Evolutionary conservation across 2,113 vertebrate genomes (phyloP).

Genomic region (Cromileptes altivelis): DNA sequence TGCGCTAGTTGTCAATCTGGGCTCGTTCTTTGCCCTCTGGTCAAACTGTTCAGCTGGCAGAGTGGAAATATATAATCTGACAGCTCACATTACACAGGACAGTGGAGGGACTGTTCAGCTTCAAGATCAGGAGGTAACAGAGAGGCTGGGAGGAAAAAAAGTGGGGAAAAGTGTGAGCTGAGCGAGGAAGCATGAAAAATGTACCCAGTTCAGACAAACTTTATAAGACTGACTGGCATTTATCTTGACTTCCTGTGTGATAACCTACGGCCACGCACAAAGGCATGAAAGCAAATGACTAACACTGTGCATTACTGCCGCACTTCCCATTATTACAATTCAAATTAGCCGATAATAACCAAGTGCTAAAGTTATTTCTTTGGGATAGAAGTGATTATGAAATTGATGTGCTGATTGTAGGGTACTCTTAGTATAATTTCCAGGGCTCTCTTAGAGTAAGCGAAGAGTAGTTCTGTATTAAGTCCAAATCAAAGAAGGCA

Average conservation of each 20-base stretch:
- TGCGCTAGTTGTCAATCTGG: constrained; percentile 54
- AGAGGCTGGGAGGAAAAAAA: constrained; percentile 15
- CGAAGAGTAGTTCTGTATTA: not conserved
- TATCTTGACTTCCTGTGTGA: not conserved
- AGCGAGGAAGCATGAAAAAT: not conserved
- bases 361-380: constrained; percentile 25
- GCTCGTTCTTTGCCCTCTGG: constrained; percentile 61
- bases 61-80: constrained; percentile 76
- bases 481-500: not conserved
- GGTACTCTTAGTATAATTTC: not conserved
- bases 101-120: constrained; percentile 35
- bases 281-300: constrained; percentile 16
- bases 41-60: constrained; percentile 57
- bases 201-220: not conserved
- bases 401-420: constrained; percentile 37
- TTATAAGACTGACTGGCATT: constrained; percentile 1
- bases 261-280: constrained; percentile 5
- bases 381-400: constrained; percentile 21
- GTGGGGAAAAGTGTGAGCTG: constrained; percentile 3
- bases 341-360: constrained; percentile 46
- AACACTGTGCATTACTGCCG: not conserved
- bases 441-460: not conserved
- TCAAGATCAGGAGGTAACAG: constrained; percentile 43
- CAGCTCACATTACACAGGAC: constrained; percentile 69
- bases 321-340: constrained; percentile 28